phyloP scores from a whole-genome alignment of 1,140 invertebrate genomes.

The Brachionus rotundiformis region DNA sequence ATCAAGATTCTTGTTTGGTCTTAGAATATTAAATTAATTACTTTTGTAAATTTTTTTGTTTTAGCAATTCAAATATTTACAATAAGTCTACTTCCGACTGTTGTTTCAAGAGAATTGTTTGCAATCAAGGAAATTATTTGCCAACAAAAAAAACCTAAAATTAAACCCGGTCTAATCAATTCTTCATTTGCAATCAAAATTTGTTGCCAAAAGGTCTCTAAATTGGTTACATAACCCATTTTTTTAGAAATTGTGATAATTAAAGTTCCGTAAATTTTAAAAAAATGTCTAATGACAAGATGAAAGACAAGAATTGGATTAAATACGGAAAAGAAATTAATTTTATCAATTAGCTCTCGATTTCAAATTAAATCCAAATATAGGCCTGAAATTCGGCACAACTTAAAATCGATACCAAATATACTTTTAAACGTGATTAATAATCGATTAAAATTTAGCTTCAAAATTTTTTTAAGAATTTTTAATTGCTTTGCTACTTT shows the following conservation, averaged over 20 bases:
- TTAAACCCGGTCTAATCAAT: not conserved
- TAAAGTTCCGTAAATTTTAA: too few relatives aligned
- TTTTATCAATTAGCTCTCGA: not conserved
- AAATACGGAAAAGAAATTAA: too few relatives aligned
- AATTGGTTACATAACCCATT: too few relatives aligned
- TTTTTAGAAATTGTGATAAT: too few relatives aligned
- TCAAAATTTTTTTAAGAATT: not conserved
- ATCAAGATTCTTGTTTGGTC: not conserved
- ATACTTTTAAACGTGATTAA: slow-evolving; percentile 4
- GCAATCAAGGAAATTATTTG: not conserved
- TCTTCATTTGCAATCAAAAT: not conserved
- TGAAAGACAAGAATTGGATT: too few relatives aligned
- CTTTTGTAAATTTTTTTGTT: not conserved
- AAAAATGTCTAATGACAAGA: too few relatives aligned
- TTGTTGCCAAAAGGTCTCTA: not conserved
- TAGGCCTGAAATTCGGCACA: not conserved
- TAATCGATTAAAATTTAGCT: slow-evolving; percentile 4
- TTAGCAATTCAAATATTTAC: slow-evolving; percentile 1
- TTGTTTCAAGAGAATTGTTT: slow-evolving; percentile 3
- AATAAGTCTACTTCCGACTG: not conserved
- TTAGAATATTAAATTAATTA: not conserved
- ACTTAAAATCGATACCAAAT: slow-evolving; percentile 1
- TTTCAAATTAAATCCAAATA: slow-evolving; percentile 13
- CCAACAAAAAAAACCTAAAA: not conserved
- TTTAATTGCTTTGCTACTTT: not conserved